Evolutionary conservation across 2,797 vertebrate genomes (phyloP).

Genomic region (Falco berigora): DNA sequence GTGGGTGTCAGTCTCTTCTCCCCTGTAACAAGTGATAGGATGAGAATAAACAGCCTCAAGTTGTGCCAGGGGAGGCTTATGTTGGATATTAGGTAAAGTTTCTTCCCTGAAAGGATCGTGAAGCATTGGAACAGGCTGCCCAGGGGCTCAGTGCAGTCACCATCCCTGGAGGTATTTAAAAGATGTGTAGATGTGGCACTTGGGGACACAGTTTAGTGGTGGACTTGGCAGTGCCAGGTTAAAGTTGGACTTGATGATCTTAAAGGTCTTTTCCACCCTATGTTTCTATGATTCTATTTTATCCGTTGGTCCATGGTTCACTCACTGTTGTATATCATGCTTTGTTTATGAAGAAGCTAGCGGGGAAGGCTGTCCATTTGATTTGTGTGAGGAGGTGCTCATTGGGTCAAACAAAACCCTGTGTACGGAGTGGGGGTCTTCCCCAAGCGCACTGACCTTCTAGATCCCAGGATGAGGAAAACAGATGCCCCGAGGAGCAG

Average conservation of each 20-base stretch:
- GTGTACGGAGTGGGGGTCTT: neutral
- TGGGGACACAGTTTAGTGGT: neutral
- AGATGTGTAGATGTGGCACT: accelerated
- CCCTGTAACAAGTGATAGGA: accelerated
- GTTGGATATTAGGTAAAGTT: neutral
- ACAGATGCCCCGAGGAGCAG: neutral
- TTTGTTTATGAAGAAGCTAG: neutral
- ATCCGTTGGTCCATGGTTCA: neutral
- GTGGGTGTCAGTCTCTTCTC: accelerated
- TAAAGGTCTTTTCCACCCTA: neutral
- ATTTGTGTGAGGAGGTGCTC: neutral
- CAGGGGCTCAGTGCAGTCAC: neutral
- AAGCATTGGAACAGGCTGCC: neutral
- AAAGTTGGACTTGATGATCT: neutral
- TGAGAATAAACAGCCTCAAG: neutral
- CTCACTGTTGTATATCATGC: neutral
- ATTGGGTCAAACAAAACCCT: neutral
- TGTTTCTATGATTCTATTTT: neutral
- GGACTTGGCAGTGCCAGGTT: neutral
- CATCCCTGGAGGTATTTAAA: neutral
- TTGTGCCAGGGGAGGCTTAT: accelerated
- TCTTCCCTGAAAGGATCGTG: neutral
- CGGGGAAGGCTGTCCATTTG: neutral
- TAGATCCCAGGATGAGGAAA: neutral
- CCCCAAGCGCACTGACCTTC: neutral